Evolutionary conservation across 1,140 invertebrate species (phyloP), one percentile per base, ranked within the genome.

Genomic region (Calycopis cecrops): DNA sequence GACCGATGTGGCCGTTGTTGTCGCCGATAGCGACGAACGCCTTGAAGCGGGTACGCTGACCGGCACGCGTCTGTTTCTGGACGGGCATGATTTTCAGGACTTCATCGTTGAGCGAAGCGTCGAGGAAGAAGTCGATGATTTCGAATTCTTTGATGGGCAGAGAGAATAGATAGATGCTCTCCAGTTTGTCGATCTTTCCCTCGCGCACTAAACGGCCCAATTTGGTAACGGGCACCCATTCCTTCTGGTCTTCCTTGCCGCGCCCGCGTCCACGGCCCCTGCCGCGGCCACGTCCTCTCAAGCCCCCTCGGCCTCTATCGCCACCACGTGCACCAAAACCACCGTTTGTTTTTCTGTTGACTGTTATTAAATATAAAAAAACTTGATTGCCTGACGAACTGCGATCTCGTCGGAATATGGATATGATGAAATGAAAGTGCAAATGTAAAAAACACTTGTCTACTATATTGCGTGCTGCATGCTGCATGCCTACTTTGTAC

Each of bases 11-110:
- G n/a, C 98, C 98, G 75, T 99, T 97, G 84, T 94, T 95, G 79
- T 99, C 98, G 65, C 98, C 98, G 81, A 99, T 99, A 59, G 98
- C 98, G 58, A 97, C 91, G 64, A 94, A 94, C 34, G 93, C 93
- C 95, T 99, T 99, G 88, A 99, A 99, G 78, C 99, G 93, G 7
- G 99, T 99, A 78, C 99, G 93, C 88, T 99, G 99, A 91, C 99
- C 98, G 69, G 99, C 99, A 90, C 98, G 93, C 4, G 99, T 99
- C 87, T 99, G 99, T 87, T 99, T 99, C 91, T 99, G 99, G 6
- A 99, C 99, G 61, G 99, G 98, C 97, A 99, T 99, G 79, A 99
- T 99, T 88, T 99, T 99, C 35, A 99, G 89, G 1, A 94, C 98
- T 85, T 99, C 99, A 90, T 99, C 99, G 75, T 99, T 99, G 9